Base-by-base conservation (phyloP, 2,888 invertebrate species). In the Morpho deidamia region DNA sequence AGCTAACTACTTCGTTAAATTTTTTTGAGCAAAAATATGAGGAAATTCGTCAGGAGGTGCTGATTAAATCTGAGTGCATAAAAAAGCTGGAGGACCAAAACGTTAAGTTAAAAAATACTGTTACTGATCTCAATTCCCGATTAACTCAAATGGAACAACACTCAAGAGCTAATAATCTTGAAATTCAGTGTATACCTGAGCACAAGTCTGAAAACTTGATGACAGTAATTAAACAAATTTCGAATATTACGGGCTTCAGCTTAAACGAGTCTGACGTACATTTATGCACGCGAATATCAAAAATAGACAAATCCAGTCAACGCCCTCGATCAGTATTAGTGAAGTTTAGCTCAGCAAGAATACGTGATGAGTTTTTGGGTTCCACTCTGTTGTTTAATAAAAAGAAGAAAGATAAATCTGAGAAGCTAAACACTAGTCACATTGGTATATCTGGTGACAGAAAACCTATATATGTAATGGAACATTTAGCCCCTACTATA, bases 101-200 rank as follows among this genome's bases (percentile, higher is more conserved):
- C 14, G n/a, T 11, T 3, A 14, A 46, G 44, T 44, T 44, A 49
- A 44, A 11, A 37, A 38, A 40, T 46, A 37, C 42, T 34, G 33
- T 48, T 32, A 34, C 51, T 9, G 56, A 59, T 0, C 49, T 59
- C 7, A 56, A 7, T 34, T 8, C 43, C 7, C 57, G 61, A 12
- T 7, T 64, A 5, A 47, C 42, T 9, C 56, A 55, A 8, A 55
- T 61, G 37, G 62, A 64, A 53, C 64, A 61, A 42, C 52, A 62
- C 39, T 60, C 62, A 7, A 44, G 64, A 33, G 47, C 57, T 1
- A 53, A 33, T 14, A 62, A 64, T 42, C 14, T 64, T 8, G 64
- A 64, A 51, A 47, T 64, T 23, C 64, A 64, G 34, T 58, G 58
- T 37, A 44, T 64, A 9, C 61, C 62, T 1, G 64, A 61, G 51